Evolutionary conservation across 2,113 vertebrate species (phyloP).

Genomic region (Amphiprion ocellaris): DNA sequence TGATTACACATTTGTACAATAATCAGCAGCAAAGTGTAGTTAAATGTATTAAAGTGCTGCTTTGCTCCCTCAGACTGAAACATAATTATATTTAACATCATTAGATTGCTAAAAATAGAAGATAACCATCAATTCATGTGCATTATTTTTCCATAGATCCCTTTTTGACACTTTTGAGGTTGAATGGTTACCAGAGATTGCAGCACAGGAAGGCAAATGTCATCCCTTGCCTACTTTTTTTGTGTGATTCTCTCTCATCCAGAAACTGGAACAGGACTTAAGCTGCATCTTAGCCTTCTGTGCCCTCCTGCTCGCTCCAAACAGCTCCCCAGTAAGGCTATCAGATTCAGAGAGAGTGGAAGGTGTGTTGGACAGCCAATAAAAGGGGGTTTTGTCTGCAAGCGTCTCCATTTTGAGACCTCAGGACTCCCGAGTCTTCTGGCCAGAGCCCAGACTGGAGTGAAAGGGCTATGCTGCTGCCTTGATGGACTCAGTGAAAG

Average conservation of each 20-base stretch:
- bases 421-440: constrained; percentile 73
- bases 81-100: too few species aligned
- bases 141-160: neutral
- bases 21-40: too few species aligned
- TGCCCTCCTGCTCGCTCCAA: constrained; percentile 12
- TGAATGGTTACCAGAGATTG: constrained; percentile 24
- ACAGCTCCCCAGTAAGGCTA: constrained; percentile 56
- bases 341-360: constrained; percentile 70
- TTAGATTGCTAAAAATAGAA: too few species aligned
- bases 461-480: constrained; percentile 66
- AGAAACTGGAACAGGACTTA: constrained; percentile 56
- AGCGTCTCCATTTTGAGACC: constrained; percentile 78
- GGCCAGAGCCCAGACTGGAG: constrained; percentile 66
- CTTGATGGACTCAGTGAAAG: constrained; percentile 58
- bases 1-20: too few species aligned
- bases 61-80: too few species aligned
- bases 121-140: neutral
- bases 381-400: constrained; percentile 78
- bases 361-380: constrained; percentile 76
- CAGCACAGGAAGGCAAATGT: constrained; percentile 3
- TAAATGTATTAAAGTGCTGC: too few species aligned
- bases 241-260: neutral
- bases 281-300: constrained; percentile 39
- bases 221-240: neutral
- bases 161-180: neutral